phyloP scores from a whole-genome alignment of 2,797 vertebrate species.

The Craterocephalus amniculus region DNA sequence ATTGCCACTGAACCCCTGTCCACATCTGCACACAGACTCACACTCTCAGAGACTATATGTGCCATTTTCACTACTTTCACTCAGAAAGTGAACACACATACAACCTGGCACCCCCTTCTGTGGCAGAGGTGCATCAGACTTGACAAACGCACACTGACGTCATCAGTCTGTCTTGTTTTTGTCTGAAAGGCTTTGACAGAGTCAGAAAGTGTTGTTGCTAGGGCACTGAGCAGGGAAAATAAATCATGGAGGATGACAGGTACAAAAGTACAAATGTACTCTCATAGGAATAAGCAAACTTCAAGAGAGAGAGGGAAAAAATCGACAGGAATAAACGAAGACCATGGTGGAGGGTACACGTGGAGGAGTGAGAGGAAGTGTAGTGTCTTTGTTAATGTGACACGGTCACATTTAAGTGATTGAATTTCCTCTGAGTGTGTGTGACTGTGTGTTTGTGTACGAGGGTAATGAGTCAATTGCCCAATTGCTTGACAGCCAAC shows the following conservation, averaged over 20 bases:
- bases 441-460: slow-evolving; percentile 33
- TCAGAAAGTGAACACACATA: background rate
- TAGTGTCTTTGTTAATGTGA: slow-evolving; percentile 75
- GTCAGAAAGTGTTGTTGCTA: slow-evolving; percentile 48
- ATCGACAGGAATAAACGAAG: slow-evolving; percentile 40
- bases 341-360: slow-evolving; percentile 16
- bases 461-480: slow-evolving; percentile 60
- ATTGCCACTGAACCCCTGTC: slow-evolving; percentile 17
- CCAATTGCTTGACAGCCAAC: slow-evolving; percentile 58
- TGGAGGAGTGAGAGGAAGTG: slow-evolving; percentile 69
- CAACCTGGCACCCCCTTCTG: background rate
- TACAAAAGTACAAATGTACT: background rate
- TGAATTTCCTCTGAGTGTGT: slow-evolving; percentile 66
- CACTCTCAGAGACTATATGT: background rate
- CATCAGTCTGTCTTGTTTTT: slow-evolving; percentile 47
- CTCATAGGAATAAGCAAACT: background rate
- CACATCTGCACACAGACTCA: slow-evolving; percentile 36
- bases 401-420: slow-evolving; percentile 76
- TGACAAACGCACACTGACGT: slow-evolving; percentile 36
- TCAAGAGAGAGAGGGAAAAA: background rate
- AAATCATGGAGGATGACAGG: slow-evolving; percentile 23
- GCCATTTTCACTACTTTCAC: slow-evolving; percentile 1
- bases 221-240: slow-evolving; percentile 41
- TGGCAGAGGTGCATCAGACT: slow-evolving; percentile 19
- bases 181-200: slow-evolving; percentile 47